phyloP scores from a whole-genome alignment of 2,113 vertebrate species.

The Cephalophus harveyi region DNA sequence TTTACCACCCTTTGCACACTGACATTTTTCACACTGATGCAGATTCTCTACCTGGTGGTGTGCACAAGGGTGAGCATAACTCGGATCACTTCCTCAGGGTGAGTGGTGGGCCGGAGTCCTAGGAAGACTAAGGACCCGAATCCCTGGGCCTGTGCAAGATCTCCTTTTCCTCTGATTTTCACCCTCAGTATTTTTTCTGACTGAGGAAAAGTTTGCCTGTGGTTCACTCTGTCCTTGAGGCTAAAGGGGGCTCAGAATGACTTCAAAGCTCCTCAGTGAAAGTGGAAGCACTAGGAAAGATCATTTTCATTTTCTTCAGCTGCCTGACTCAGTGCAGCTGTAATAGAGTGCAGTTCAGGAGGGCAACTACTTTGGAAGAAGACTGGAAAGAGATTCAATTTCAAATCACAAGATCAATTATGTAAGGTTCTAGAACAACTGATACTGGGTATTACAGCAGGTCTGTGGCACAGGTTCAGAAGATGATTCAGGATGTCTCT shows the following conservation, averaged over 20 bases:
- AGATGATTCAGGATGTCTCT: conserved; percentile 54
- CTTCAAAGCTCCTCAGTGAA: not conserved
- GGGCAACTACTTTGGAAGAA: conserved; percentile 17
- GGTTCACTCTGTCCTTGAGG: not conserved
- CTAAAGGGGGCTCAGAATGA: not conserved
- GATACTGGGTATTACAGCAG: not conserved
- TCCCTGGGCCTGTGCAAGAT: not conserved
- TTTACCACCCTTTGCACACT: not conserved
- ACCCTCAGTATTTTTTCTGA: not conserved
- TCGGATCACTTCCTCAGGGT: not conserved
- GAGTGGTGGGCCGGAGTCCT: not conserved
- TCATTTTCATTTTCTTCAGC: not conserved
- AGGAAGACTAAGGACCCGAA: not conserved
- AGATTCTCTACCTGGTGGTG: not conserved
- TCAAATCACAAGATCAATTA: conserved; percentile 59
- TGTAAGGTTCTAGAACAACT: not conserved
- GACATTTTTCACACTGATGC: not conserved
- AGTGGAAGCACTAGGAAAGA: not conserved
- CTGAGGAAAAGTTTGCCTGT: not conserved
- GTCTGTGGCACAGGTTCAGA: conserved; percentile 36
- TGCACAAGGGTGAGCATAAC: not conserved
- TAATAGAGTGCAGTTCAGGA: not conserved
- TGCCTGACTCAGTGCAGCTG: not conserved
- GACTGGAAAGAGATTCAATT: conserved; percentile 10
- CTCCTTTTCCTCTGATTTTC: not conserved